Conservation (phyloP, 2,113 vertebrate genomes). For the Leptodactylus fuscus region DNA sequence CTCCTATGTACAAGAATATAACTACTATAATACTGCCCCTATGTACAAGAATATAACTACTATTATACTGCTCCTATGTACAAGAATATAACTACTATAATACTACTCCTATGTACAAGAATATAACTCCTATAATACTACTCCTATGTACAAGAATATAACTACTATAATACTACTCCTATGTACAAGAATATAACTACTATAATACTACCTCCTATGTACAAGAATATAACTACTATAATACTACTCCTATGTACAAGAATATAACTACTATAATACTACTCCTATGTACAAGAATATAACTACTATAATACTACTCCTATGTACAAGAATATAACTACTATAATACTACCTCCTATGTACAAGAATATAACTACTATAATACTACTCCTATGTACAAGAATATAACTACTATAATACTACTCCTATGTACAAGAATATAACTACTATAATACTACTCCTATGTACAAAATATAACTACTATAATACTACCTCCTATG, state of each 20-base stretch:
- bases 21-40: too few species aligned
- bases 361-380: not conserved
- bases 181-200: constrained; percentile 9
- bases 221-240: too few species aligned
- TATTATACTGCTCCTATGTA: not conserved
- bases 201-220: too few species aligned
- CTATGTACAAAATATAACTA: too few species aligned
- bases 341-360: too few species aligned
- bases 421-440: not conserved
- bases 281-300: not conserved
- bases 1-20: too few species aligned
- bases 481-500: too few species aligned
- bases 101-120: not conserved
- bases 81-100: not conserved
- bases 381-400: not conserved
- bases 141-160: not conserved
- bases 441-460: constrained; percentile 11
- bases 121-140: not conserved
- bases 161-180: not conserved
- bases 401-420: constrained; percentile 6
- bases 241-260: not conserved
- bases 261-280: constrained; percentile 5
- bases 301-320: constrained; percentile 1
- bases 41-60: too few species aligned
- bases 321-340: not conserved